phyloP scores from a whole-genome alignment of 2,113 vertebrate genomes.

The Dicentrarchus labrax region DNA sequence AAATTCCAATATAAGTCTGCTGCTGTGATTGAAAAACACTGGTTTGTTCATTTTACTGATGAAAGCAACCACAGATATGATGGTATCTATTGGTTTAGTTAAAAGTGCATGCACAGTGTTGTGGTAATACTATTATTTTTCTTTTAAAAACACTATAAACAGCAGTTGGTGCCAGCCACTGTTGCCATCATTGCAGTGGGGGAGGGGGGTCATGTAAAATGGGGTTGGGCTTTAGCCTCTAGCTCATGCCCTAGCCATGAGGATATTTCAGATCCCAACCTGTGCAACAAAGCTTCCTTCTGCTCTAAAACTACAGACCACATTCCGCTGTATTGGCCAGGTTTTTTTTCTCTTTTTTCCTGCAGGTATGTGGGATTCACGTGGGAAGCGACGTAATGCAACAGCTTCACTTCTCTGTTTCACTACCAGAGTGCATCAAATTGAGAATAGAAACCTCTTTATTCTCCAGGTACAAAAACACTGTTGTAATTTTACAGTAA shows the following conservation, averaged over 20 bases:
- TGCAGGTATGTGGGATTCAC: conserved; percentile 68
- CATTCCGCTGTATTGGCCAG: conserved; percentile 51
- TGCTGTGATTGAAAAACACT: neutral
- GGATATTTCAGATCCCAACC: conserved; percentile 67
- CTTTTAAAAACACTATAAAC: conserved; percentile 23
- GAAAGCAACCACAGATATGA: neutral
- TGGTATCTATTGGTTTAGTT: neutral
- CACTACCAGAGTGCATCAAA: conserved; percentile 18
- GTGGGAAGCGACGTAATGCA: conserved; percentile 45
- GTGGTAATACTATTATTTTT: neutral
- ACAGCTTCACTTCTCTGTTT: conserved; percentile 45
- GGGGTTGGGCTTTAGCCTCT: conserved; percentile 69
- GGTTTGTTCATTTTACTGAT: neutral
- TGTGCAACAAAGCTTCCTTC: conserved; percentile 58
- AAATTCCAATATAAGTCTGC: neutral
- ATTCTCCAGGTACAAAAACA: conserved; percentile 6
- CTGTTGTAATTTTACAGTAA: neutral
- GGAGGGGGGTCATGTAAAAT: conserved; percentile 70
- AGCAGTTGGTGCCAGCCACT: conserved; percentile 67
- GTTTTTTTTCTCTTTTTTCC: no score
- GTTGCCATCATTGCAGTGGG: conserved; percentile 69
- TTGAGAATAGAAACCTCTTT: conserved; percentile 33
- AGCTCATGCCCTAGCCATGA: conserved; percentile 52
- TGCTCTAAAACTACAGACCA: conserved; percentile 27
- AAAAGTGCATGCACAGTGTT: neutral